Evolutionary conservation across 2,888 invertebrate genomes (phyloP), one percentile per base, ranked within the genome.

Genomic region (Scaptomyza caliginosa): DNA sequence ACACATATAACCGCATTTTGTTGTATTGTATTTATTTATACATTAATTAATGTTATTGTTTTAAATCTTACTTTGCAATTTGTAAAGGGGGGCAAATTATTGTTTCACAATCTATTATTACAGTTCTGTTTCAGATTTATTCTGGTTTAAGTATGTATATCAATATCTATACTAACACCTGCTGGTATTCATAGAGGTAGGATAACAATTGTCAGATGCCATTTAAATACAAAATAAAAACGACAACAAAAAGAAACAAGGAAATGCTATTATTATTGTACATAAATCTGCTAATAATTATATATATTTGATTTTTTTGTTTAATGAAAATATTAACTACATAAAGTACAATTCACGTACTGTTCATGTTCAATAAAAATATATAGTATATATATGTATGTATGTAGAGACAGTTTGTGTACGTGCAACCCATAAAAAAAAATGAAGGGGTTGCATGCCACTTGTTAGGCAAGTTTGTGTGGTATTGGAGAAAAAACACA

Each of bases 141-240:
- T 64, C 65, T 64, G 65, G 64, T 82, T 59, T 63, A 67, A 66
- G 59, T 79, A 66, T 78, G 59, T 79, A 66, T 74, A 64, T 74
- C 70, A 48, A 57, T 73, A 54, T 68, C 66, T 74, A 62, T 74
- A 55, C 63, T 68, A 82, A 85, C 83, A 79, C 83, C 81, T 74
- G 64, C 63, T 68, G 86, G 82, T 78, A 82, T 75, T 75, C 48
- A 75, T 69, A 79, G 79, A 79, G 79, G 79, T 79, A 79, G 79
- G 83, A 79, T 79, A 78, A 85, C 79, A 85, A 79, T 79, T 85
- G 86, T 79, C 79, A 66, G 64, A 79, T 79, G 86, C 85, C 75
- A 57, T 66, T 67, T 26, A 74, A 67, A 67, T 30, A 13, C 11
- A 30, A n/a, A 24, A 24, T 60, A 48, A 63, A 66, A 58, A 40